phyloP scores from a whole-genome alignment of 2,113 vertebrate species.

The Prionailurus bengalensis region DNA sequence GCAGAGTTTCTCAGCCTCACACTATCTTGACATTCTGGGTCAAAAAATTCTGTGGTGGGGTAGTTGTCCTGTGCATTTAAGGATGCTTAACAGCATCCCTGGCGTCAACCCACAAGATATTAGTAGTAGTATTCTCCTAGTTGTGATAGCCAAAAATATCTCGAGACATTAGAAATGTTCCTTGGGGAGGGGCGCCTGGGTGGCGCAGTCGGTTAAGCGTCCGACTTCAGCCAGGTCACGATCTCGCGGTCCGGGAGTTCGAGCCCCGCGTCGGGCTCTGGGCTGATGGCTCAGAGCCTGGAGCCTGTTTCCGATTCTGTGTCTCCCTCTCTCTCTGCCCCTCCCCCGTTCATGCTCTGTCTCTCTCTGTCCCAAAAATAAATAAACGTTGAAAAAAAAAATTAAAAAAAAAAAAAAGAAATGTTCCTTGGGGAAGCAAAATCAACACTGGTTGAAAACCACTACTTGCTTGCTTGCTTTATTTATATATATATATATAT shows the following conservation, averaged over 20 bases:
- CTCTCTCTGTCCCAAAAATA: too few relatives aligned
- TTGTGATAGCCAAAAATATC: background rate
- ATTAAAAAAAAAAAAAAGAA: too few relatives aligned
- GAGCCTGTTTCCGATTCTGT: too few relatives aligned
- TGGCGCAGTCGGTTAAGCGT: too few relatives aligned
- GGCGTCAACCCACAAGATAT: background rate
- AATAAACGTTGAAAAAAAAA: too few relatives aligned
- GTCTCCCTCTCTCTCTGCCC: too few relatives aligned
- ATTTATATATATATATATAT: too few relatives aligned
- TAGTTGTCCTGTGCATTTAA: background rate
- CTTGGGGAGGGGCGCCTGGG: background rate
- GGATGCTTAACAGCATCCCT: background rate
- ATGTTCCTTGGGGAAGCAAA: background rate
- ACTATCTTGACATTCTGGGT: background rate
- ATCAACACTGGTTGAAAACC: background rate
- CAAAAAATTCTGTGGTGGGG: background rate
- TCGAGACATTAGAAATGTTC: background rate
- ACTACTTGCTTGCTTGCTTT: background rate
- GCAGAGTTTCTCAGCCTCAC: background rate
- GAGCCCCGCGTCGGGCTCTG: too few relatives aligned
- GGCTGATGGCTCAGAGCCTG: too few relatives aligned
- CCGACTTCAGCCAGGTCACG: too few relatives aligned
- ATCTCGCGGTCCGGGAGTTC: too few relatives aligned
- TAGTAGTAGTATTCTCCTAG: background rate
- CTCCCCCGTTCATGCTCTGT: too few relatives aligned